Evolutionary conservation across 2,888 invertebrate genomes (phyloP), one percentile per base, ranked within the genome.

Genomic region (Eudasyphora cyanicolor): DNA sequence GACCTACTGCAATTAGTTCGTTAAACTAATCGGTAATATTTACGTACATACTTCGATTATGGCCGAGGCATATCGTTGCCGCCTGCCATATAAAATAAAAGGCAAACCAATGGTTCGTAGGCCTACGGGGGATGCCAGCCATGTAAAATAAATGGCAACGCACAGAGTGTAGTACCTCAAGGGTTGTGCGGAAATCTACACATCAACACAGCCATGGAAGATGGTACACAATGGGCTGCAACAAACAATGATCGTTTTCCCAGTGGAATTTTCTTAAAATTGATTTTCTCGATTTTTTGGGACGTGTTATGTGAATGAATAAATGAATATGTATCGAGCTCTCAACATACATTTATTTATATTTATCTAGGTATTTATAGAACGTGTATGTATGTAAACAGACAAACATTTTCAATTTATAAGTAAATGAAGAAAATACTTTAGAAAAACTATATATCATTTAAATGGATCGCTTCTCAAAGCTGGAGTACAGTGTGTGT

Each of bases 111-210:
- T 70, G 70, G 70, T 70, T 45, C 51, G 70, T 70, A 70, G 70
- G 70, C 70, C 70, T 70, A 49, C 17, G 14, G 70, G 70, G 70
- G 70, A 70, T 70, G 70, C 70, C 70, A 70, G 70, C 70, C 70
- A 70, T 70, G 45, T 70, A 70, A 70, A 70, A 70, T 49, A 70
- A 70, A 14, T 70, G 70, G 70, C 70, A 70, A 51, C 70, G 70
- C 70, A 51, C 70, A 29, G 32, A 1, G 49, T 70, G 70, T 70
- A 70, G 70, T 49, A 70, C 70, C 70, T 70, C 70, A 51, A 49
- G 17, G 70, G 70, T 70, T 27, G 70, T 70, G 70, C 24, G 70
- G 70, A 70, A 70, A 51, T 70, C 70, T 70, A 70, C 70, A 70
- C 49, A 70, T n/a, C 3, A 2, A 21, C 12, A 38, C 14, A 32